Percentiles rank a stretch among this genome's conserved stretches.
phyloP scores from a whole-genome alignment of 1,140 invertebrate genomes.

The Drosophila sturtevanti region DNA sequence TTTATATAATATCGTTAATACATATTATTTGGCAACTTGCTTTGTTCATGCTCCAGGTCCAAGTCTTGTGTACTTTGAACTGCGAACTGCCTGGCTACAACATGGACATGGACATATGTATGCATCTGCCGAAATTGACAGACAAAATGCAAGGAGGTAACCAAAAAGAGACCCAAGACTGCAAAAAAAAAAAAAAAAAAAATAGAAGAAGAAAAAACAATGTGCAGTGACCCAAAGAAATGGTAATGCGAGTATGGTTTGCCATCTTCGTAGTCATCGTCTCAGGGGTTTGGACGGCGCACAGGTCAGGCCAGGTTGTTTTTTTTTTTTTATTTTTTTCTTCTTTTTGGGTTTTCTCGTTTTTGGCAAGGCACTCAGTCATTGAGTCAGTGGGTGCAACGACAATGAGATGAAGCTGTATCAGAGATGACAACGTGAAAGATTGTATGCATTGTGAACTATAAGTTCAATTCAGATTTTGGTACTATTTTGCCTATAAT shows the following conservation, averaged over 20 bases:
- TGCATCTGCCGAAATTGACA: slow-evolving; percentile 69
- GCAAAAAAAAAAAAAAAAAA: background rate
- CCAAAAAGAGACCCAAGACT: slow-evolving; percentile 3
- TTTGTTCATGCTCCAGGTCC: slow-evolving; percentile 42
- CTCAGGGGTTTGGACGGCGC: slow-evolving; percentile 40
- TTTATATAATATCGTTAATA: slow-evolving; percentile 82
- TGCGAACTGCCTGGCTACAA: slow-evolving; percentile 73
- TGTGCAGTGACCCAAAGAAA: slow-evolving; percentile 79
- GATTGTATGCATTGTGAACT: no score
- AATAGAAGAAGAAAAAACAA: background rate
- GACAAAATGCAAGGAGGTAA: slow-evolving; percentile 20
- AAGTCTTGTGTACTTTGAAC: slow-evolving; percentile 70
- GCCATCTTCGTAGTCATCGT: slow-evolving; percentile 32
- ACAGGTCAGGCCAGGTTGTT: slow-evolving; percentile 35
- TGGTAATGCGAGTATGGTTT: slow-evolving; percentile 66
- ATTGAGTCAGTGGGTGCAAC: slow-evolving; percentile 79
- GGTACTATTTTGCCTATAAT: no score
- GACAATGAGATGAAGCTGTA: slow-evolving; percentile 29
- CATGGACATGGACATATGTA: slow-evolving; percentile 66
- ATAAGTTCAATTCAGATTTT: no score
- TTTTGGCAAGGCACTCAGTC: slow-evolving; percentile 64
- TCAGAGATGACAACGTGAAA: slow-evolving; percentile 17
- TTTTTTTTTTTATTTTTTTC: slow-evolving; percentile 16
- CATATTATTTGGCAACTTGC: slow-evolving; percentile 79
- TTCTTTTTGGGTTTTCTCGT: slow-evolving; percentile 11